These are phyloP conservation scores for Microcebus murinus DNA, from an alignment of 2,113 vertebrate species.

Conservation along the genomic window DNA sequence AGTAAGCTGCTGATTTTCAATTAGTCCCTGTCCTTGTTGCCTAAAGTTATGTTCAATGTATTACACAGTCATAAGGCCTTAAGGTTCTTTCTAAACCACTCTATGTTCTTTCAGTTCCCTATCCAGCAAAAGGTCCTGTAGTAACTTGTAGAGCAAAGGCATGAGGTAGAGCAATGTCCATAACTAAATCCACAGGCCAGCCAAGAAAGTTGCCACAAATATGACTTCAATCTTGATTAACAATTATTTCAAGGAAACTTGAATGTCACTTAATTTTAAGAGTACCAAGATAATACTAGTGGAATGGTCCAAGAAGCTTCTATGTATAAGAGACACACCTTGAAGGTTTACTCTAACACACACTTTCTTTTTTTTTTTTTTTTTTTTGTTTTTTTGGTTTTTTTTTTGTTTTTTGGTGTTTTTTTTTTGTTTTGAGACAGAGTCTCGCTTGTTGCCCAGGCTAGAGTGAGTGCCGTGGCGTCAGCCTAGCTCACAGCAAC, in stretches of 20 bases:
- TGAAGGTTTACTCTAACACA: neutral
- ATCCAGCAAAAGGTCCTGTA: neutral
- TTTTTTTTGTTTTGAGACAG: too few species aligned
- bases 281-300: neutral
- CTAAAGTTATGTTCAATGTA: neutral
- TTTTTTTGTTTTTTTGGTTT: too few species aligned
- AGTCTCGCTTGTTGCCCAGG: too few species aligned
- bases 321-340: neutral
- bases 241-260: neutral
- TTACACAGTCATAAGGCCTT: neutral
- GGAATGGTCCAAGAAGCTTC: neutral
- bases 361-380: neutral
- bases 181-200: neutral
- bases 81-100: neutral
- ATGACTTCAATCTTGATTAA: neutral
- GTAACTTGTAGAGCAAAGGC: neutral
- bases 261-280: constrained; percentile 11
- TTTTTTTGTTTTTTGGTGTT: too few species aligned
- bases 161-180: neutral
- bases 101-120: neutral
- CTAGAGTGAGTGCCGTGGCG: too few species aligned
- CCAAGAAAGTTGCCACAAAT: neutral
- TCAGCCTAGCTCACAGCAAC: too few species aligned
- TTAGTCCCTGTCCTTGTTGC: neutral
- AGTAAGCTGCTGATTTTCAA: neutral